Percentiles rank a stretch among this genome's conserved stretches.
These are phyloP conservation scores for Entelurus aequoreus DNA, from an alignment of 2,113 vertebrate genomes.

Conservation along the genomic window DNA sequence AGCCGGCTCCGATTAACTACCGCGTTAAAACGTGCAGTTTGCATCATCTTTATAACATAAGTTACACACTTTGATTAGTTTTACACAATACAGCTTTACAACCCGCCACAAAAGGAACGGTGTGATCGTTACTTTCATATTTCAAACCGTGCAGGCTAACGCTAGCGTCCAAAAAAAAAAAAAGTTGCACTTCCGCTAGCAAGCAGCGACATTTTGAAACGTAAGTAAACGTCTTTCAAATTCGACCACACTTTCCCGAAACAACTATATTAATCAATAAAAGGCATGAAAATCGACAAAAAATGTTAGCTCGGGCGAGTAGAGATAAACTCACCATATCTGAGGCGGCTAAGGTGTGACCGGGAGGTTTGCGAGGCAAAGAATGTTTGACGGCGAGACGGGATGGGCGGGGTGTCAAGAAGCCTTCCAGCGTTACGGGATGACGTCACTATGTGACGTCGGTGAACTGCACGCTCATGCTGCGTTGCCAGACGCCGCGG, in stretches of 20 bases:
- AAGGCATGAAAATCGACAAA: not conserved
- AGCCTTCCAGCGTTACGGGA: constrained; percentile 24
- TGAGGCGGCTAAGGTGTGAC: constrained; percentile 48
- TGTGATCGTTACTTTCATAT: constrained; percentile 4
- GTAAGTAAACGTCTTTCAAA: not conserved
- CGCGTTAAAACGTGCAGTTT: not conserved
- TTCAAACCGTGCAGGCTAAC: constrained; percentile 24
- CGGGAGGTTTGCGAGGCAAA: constrained; percentile 33
- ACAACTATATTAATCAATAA: not conserved
- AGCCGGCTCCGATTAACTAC: constrained; percentile 16
- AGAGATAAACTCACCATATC: constrained; percentile 55
- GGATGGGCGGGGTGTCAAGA: constrained; percentile 17
- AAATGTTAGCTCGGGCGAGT: not conserved
- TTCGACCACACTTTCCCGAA: accelerated
- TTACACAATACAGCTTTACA: not conserved
- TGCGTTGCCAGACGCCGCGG: too few species aligned
- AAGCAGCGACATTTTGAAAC: constrained; percentile 1
- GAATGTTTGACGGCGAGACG: constrained; percentile 34
- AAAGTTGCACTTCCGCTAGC: constrained; percentile 62
- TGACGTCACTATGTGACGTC: constrained; percentile 17
- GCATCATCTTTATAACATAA: not conserved
- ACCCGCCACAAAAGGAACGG: not conserved
- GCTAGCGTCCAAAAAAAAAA: constrained; percentile 35
- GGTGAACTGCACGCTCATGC: too few species aligned
- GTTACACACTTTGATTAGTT: accelerated